These are phyloP conservation scores for Bostrychus sinensis DNA, from an alignment of 2,113 vertebrate species.

Conservation along the genomic window DNA sequence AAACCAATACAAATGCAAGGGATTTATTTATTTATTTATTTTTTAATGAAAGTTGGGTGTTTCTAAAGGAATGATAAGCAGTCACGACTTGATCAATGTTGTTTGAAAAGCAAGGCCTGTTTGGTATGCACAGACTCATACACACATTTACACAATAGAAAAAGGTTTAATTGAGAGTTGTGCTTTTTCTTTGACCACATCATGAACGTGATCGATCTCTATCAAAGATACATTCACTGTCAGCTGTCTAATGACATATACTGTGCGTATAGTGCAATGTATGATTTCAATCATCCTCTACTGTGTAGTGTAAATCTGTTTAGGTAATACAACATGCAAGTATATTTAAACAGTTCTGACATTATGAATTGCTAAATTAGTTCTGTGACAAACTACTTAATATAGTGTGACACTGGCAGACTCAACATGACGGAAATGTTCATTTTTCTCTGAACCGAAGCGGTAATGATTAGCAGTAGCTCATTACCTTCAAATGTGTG, in stretches of 20 bases:
- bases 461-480: no score
- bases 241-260: background rate
- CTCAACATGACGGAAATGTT: no score
- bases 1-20: background rate
- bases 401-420: no score
- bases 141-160: background rate
- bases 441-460: no score
- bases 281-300: background rate
- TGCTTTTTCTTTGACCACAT: background rate
- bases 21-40: background rate
- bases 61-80: background rate
- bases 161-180: background rate
- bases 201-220: background rate
- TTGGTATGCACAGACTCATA: background rate
- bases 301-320: no score
- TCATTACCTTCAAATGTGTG: no score
- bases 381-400: no score
- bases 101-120: background rate
- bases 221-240: background rate
- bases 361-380: no score
- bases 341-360: no score
- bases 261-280: background rate
- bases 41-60: background rate
- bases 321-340: no score
- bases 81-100: background rate